Evolutionary conservation across 35 echinoderm and acorn worm genomes (phyloP).

Genomic region (Heliocidaris tuberculata): DNA sequence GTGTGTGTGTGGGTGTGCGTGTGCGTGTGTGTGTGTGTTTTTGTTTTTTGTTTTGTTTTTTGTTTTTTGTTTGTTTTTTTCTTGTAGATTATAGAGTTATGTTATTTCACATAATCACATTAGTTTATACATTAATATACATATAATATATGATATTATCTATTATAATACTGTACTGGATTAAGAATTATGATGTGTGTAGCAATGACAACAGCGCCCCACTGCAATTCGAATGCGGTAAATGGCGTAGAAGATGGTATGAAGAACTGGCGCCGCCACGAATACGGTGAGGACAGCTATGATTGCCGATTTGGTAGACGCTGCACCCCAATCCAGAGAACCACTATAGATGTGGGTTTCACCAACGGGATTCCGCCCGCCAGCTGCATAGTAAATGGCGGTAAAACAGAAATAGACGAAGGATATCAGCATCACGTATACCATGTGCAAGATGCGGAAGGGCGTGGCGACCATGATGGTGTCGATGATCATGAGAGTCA

Average conservation of each 20-base stretch:
- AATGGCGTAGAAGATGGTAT: slow-evolving; percentile 64
- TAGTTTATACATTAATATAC: no score
- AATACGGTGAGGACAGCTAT: slow-evolving; percentile 47
- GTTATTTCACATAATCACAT: no score
- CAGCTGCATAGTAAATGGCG: slow-evolving; percentile 64
- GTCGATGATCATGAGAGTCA: slow-evolving; percentile 62
- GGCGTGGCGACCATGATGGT: slow-evolving; percentile 65
- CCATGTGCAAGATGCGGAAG: slow-evolving; percentile 68
- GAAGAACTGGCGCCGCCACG: slow-evolving; percentile 63
- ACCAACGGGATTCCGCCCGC: slow-evolving; percentile 71
- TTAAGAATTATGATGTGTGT: background rate
- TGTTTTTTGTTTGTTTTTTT: no score
- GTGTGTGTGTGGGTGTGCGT: no score
- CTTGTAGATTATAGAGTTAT: no score
- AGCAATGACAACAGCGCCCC: slow-evolving; percentile 44
- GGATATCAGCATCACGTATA: slow-evolving; percentile 51
- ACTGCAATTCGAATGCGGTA: slow-evolving; percentile 58
- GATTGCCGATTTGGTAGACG: slow-evolving; percentile 17
- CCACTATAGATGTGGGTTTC: slow-evolving; percentile 65
- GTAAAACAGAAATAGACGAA: slow-evolving; percentile 80
- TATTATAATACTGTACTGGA: no score
- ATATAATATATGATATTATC: no score
- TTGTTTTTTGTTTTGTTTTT: no score
- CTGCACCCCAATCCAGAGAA: slow-evolving; percentile 64
- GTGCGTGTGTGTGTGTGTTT: no score